phyloP scores from a whole-genome alignment of 2,113 vertebrate species.

The Motacilla alba region DNA sequence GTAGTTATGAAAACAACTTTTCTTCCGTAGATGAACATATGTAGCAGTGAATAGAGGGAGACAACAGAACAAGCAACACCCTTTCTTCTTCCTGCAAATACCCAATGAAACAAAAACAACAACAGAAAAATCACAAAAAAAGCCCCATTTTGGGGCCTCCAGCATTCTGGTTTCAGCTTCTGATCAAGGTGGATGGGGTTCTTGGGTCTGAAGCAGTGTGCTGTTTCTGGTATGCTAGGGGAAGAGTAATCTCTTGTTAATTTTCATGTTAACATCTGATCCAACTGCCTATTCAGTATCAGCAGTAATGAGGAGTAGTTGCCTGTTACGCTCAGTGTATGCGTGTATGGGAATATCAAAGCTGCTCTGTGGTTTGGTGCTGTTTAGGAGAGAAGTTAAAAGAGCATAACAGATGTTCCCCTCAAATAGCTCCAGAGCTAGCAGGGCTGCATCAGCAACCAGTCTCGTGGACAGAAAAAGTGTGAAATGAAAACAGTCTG shows the following conservation, averaged over 20 bases:
- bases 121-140: neutral
- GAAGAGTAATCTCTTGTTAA: neutral
- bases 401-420: neutral
- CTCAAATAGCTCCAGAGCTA: neutral
- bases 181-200: neutral
- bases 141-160: neutral
- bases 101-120: neutral
- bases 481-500: neutral
- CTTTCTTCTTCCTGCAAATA: neutral
- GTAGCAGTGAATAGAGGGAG: neutral
- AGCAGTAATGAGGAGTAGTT: neutral
- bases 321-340: neutral
- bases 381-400: neutral
- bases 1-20: neutral
- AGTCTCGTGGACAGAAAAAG: neutral
- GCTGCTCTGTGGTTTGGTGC: neutral
- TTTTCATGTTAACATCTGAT: neutral
- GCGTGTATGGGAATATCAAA: neutral
- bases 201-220: fast-evolving
- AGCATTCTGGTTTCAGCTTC: neutral
- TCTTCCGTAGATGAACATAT: neutral
- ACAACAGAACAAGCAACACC: neutral
- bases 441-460: neutral
- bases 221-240: neutral
- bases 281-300: neutral